Percentiles rank a stretch among this genome's conserved stretches.
Evolutionary conservation across 2,888 invertebrate species (phyloP).

Genomic region (Mimumesa dahlbomi): DNA sequence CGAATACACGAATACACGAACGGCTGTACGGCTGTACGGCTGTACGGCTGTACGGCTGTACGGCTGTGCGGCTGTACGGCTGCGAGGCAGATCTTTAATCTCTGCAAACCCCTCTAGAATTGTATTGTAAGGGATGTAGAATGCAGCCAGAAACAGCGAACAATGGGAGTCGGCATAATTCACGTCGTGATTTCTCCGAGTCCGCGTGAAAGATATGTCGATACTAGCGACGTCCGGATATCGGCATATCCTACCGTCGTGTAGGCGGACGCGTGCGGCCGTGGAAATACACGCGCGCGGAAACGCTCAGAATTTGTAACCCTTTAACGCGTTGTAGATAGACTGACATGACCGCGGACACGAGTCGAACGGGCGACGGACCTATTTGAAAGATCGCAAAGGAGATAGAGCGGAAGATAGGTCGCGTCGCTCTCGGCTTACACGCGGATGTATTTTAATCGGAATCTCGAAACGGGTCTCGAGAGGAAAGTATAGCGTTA

Average conservation of each 20-base stretch:
- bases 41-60: too few relatives aligned
- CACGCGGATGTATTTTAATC: too few relatives aligned
- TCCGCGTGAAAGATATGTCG: constrained; percentile 43
- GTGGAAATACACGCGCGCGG: neutral
- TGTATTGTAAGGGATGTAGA: constrained; percentile 28
- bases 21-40: too few relatives aligned
- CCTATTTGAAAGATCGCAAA: too few relatives aligned
- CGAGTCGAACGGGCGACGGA: too few relatives aligned
- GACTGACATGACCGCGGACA: too few relatives aligned
- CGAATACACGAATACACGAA: too few relatives aligned
- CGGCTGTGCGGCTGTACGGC: constrained; percentile 3
- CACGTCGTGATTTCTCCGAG: constrained; percentile 26
- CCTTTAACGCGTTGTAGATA: too few relatives aligned
- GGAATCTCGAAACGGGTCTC: too few relatives aligned
- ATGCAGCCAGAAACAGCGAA: constrained; percentile 30
- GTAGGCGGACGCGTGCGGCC: neutral
- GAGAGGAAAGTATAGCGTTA: too few relatives aligned
- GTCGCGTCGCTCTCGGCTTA: too few relatives aligned
- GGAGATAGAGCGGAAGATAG: too few relatives aligned
- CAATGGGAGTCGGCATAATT: constrained; percentile 44
- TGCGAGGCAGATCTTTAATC: constrained; percentile 31
- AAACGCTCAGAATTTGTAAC: neutral
- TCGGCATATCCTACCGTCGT: constrained; percentile 32
- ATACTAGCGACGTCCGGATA: constrained; percentile 41
- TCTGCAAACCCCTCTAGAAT: constrained; percentile 29